phyloP scores from a whole-genome alignment of 2,113 vertebrate species.

The Tetrao urogallus region DNA sequence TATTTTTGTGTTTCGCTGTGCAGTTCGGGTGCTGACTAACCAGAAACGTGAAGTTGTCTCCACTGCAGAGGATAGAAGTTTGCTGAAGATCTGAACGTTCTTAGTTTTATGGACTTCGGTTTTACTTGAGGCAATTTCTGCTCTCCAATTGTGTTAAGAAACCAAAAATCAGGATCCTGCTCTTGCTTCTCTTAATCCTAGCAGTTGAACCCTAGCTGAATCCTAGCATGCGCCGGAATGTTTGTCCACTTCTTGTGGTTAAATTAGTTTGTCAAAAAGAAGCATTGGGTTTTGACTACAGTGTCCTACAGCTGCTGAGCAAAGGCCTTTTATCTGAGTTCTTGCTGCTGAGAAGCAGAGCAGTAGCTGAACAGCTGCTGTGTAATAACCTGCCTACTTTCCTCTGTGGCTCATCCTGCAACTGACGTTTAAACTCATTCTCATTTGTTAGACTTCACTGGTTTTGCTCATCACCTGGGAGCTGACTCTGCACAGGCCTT shows the following conservation, averaged over 20 bases:
- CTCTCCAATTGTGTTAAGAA: not conserved
- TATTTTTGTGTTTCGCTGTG: not conserved
- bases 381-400: conserved; percentile 1
- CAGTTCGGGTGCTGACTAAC: not conserved
- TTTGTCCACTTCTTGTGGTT: not conserved
- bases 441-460: conserved; percentile 3
- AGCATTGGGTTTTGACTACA: not conserved
- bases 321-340: not conserved
- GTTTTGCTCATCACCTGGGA: not conserved
- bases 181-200: not conserved
- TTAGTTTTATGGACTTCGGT: not conserved
- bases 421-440: conserved; percentile 13
- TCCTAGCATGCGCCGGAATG: not conserved
- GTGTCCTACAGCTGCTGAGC: not conserved
- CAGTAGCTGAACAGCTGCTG: not conserved
- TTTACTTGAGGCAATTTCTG: not conserved
- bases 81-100: not conserved
- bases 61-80: not conserved
- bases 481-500: not conserved
- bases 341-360: not conserved
- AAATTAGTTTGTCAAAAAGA: not conserved
- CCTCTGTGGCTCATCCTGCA: not conserved
- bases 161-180: not conserved
- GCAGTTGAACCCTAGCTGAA: not conserved
- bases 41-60: not conserved